Base-by-base conservation (phyloP, 2,888 invertebrate species). In the Drosophila mulleri region DNA sequence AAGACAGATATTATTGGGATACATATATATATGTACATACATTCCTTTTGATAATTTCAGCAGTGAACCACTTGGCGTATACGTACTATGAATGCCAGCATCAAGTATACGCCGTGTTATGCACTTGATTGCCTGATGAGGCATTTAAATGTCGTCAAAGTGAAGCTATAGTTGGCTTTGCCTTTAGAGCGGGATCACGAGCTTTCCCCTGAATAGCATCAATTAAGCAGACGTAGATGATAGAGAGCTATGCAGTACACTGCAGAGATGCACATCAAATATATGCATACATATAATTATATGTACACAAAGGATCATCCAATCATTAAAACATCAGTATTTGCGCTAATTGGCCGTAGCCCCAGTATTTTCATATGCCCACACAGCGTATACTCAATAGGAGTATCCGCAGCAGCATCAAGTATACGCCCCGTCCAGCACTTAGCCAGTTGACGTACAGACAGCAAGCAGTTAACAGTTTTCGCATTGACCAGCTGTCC, bases 401-500 rank as follows among this genome's bases (percentile, higher is more conserved):
- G 9, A 37, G 14, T 16, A 16, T 6, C 37, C 14, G 7, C 1
- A n/a, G 3, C 18, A 7, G 23, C 26, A 23, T n/a, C 9, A 48
- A 47, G 47, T 26, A 35, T 50, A 48, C 54, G 47, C 16, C 35
- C 12, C 52, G 29, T 18, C 14, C 11, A 16, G 11, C 16, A 20
- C 16, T 23, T 18, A 12, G 16, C 1, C n/a, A 18, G 12, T 11
- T 48, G 18, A 37, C 37, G 29, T 1, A 1, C 29, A 9, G 32
- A 32, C 32, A 16, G 37, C 37, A 26, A 37, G 58, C 61, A 58
- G 58, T 47, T 29, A 61, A 65, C 57, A 48, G 57, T n/a, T 56
- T 41, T 48, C 52, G 58, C 73, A 74, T 72, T 78, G 76, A 69
- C 73, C 82, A 80, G 70, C 77, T 85, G 83, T 85, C 89, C 73